Conservation (phyloP, 2,888 invertebrate species). For the Hypercompe scribonia region DNA sequence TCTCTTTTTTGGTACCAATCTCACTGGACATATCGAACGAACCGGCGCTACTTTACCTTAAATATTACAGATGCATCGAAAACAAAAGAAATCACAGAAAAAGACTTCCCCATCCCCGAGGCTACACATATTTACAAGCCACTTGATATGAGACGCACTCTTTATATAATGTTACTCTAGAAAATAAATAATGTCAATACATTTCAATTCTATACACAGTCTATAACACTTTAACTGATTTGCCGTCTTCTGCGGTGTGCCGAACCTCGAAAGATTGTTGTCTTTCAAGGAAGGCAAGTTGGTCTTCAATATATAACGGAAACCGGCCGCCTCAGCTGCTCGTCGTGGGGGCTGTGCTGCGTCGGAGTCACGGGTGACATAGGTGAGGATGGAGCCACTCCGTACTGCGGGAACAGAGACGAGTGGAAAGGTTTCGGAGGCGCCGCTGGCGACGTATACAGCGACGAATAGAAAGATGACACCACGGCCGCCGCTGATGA, state of each 20-base stretch:
- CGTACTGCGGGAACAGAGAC: slow-evolving; percentile 85
- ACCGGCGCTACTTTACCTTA: slow-evolving; percentile 69
- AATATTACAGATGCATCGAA: slow-evolving; percentile 72
- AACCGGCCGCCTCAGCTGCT: slow-evolving; percentile 89
- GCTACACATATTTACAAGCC: slow-evolving; percentile 77
- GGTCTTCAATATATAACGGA: slow-evolving; percentile 90
- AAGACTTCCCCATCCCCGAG: slow-evolving; percentile 65
- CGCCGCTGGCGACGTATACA: slow-evolving; percentile 87
- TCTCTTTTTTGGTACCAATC: slow-evolving; percentile 86
- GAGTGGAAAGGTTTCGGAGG: slow-evolving; percentile 85
- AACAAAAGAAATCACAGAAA: slow-evolving; percentile 82
- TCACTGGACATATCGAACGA: slow-evolving; percentile 79
- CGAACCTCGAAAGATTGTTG: slow-evolving; percentile 63
- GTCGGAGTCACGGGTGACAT: slow-evolving; percentile 79
- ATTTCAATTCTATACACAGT: slow-evolving; percentile 65
- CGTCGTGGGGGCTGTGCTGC: slow-evolving; percentile 84
- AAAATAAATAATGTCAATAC: slow-evolving; percentile 76
- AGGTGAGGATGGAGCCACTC: slow-evolving; percentile 79
- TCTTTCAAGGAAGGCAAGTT: slow-evolving; percentile 78
- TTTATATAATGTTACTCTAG: slow-evolving; percentile 66
- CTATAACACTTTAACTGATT: slow-evolving; percentile 60
- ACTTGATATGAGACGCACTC: slow-evolving; percentile 79
- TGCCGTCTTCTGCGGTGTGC: slow-evolving; percentile 57
- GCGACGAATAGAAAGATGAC: slow-evolving; percentile 89
- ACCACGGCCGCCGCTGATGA: slow-evolving; percentile 87